Conservation (phyloP, 2,888 invertebrate species). For the Dascillus cervinus region DNA sequence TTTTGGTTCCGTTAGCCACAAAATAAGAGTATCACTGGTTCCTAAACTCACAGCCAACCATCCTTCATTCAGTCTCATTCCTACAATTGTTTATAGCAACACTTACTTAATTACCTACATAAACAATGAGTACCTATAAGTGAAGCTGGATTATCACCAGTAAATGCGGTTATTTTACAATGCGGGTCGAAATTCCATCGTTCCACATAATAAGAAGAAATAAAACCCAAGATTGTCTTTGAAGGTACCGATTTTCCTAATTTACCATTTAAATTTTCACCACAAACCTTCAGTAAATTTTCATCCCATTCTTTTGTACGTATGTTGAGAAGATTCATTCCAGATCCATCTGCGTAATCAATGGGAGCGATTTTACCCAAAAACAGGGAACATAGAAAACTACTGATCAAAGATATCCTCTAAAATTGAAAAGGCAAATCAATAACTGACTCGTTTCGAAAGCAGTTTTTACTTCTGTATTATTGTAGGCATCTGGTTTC, state of each 20-base stretch:
- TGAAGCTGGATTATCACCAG: slow-evolving; percentile 92
- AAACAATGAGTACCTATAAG: slow-evolving; percentile 53
- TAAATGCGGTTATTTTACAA: slow-evolving; percentile 81
- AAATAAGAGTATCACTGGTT: slow-evolving; percentile 88
- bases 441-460: slow-evolving; percentile 6
- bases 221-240: slow-evolving; percentile 58
- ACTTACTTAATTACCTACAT: neutral
- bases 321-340: slow-evolving; percentile 92
- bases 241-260: slow-evolving; percentile 70
- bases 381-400: slow-evolving; percentile 84
- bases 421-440: slow-evolving; percentile 36
- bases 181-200: slow-evolving; percentile 75
- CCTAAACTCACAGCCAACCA: slow-evolving; percentile 87
- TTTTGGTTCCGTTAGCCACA: slow-evolving; percentile 63
- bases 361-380: slow-evolving; percentile 84
- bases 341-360: slow-evolving; percentile 88
- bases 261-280: slow-evolving; percentile 63
- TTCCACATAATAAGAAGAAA: slow-evolving; percentile 75
- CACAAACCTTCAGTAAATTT: slow-evolving; percentile 67
- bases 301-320: slow-evolving; percentile 68
- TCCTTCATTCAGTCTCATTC: slow-evolving; percentile 68
- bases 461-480: slow-evolving; percentile 55
- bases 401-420: slow-evolving; percentile 89
- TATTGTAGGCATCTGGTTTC: slow-evolving; percentile 60
- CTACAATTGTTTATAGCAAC: slow-evolving; percentile 37